phyloP scores from a whole-genome alignment of 2,797 vertebrate species.

The Enteromius trimaculatus region DNA sequence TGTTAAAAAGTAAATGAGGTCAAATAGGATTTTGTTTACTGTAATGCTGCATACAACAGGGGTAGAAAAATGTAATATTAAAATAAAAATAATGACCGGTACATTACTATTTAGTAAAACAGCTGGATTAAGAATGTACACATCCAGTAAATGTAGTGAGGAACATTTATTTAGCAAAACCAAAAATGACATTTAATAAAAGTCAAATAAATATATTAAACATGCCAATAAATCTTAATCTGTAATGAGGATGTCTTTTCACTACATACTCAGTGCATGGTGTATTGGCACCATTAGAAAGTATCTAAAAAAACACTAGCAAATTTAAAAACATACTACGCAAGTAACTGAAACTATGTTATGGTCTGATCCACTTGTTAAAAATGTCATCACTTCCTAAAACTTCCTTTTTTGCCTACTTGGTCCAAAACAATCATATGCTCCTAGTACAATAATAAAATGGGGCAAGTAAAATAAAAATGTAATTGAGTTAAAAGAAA shows the following conservation, averaged over 20 bases:
- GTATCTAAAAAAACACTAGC: neutral
- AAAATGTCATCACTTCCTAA: slow-evolving; percentile 1
- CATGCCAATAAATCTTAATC: slow-evolving; percentile 55
- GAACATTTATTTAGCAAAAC: slow-evolving; percentile 78
- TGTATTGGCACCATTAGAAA: slow-evolving; percentile 15
- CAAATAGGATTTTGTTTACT: neutral
- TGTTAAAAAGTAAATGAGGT: neutral
- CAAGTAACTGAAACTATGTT: slow-evolving; percentile 8
- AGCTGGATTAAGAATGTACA: slow-evolving; percentile 26
- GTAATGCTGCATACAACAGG: neutral
- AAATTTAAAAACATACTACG: slow-evolving; percentile 19
- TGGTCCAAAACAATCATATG: slow-evolving; percentile 31
- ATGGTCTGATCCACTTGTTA: slow-evolving; percentile 44
- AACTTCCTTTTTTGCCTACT: neutral
- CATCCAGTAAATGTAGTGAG: slow-evolving; percentile 52
- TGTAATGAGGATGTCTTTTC: neutral
- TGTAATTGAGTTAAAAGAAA: neutral
- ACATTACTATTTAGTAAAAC: slow-evolving; percentile 23
- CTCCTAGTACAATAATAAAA: slow-evolving; percentile 24
- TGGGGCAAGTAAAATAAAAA: neutral
- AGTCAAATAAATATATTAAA: slow-evolving; percentile 62
- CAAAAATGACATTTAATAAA: slow-evolving; percentile 72
- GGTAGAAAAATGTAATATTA: slow-evolving; percentile 8
- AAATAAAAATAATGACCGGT: neutral
- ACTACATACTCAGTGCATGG: slow-evolving; percentile 28